phyloP scores from a whole-genome alignment of 2,888 invertebrate species.

The Dendrolimus pini region DNA sequence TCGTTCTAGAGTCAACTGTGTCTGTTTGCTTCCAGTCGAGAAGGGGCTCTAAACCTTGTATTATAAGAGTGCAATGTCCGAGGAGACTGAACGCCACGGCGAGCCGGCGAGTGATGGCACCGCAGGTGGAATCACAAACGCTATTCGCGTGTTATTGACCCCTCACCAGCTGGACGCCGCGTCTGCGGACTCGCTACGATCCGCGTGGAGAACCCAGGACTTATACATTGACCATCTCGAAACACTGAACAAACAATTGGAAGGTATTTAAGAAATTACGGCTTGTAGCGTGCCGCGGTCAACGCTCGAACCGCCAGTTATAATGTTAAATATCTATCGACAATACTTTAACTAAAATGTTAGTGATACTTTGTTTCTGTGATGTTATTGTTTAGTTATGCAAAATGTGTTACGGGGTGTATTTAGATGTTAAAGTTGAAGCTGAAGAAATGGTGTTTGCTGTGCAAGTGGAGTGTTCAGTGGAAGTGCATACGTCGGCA shows the following conservation, averaged over 20 bases:
- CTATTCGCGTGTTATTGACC: conserved; percentile 78
- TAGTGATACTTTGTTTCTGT: conserved; percentile 69
- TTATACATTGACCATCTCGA: conserved; percentile 85
- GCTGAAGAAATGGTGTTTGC: conserved; percentile 52
- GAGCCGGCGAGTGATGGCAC: conserved; percentile 59
- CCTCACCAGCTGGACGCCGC: conserved; percentile 80
- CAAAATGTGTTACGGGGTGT: conserved; percentile 64
- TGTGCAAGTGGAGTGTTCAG: conserved; percentile 57
- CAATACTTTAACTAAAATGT: conserved; percentile 73
- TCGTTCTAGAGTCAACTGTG: conserved; percentile 39
- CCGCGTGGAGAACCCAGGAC: conserved; percentile 86
- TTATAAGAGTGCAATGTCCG: conserved; percentile 73
- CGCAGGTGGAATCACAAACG: conserved; percentile 66
- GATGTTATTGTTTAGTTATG: conserved; percentile 54
- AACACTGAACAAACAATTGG: conserved; percentile 84
- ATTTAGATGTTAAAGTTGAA: conserved; percentile 60
- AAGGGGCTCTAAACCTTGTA: conserved; percentile 50
- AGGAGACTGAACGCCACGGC: conserved; percentile 67
- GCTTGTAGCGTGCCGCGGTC: conserved; percentile 65
- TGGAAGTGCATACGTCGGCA: conserved; percentile 42
- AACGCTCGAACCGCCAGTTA: conserved; percentile 52
- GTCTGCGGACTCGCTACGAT: conserved; percentile 79
- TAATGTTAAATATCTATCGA: conserved; percentile 64
- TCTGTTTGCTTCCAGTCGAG: conserved; percentile 66
- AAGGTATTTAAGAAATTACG: conserved; percentile 82